A percentile compares a stretch with the other conserved stretches of the same genome.
phyloP scores from a whole-genome alignment of 2,888 invertebrate species.

The Drosophila mayaguana region DNA sequence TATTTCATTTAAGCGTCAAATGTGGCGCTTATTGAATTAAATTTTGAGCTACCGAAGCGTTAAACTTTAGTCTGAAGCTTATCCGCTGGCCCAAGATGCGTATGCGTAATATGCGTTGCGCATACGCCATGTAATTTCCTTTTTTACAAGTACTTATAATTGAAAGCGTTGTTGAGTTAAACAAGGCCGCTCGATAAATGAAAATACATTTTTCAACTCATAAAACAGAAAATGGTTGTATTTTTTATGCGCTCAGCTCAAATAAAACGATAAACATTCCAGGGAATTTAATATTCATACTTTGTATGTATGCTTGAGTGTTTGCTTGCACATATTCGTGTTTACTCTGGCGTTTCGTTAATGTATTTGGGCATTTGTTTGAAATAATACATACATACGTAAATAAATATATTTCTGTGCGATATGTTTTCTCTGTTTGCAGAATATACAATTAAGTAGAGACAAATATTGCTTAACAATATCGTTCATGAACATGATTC shows the following conservation, averaged over 20 bases:
- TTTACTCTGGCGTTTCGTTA: slow-evolving; percentile 24
- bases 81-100: slow-evolving; percentile 16
- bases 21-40: slow-evolving; percentile 48
- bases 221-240: slow-evolving; percentile 27
- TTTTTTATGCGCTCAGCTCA: slow-evolving; percentile 8
- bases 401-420: background rate
- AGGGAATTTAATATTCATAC: slow-evolving; percentile 23
- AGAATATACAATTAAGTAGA: background rate
- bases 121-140: slow-evolving; percentile 36
- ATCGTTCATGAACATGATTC: background rate
- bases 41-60: background rate
- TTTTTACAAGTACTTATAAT: slow-evolving; percentile 6
- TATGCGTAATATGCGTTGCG: slow-evolving; percentile 44
- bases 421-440: background rate
- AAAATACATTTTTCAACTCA: slow-evolving; percentile 30
- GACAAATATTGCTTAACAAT: background rate
- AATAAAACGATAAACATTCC: slow-evolving; percentile 21
- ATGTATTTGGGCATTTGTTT: background rate
- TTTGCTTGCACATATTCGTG: slow-evolving; percentile 14
- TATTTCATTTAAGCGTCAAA: slow-evolving; percentile 25
- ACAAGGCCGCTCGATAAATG: background rate
- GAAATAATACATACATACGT: background rate
- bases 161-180: background rate
- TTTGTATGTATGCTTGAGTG: slow-evolving; percentile 6
- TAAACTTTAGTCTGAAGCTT: slow-evolving; percentile 1